Conservation (phyloP, 2,797 vertebrate species). For the Eptatretus atami region DNA sequence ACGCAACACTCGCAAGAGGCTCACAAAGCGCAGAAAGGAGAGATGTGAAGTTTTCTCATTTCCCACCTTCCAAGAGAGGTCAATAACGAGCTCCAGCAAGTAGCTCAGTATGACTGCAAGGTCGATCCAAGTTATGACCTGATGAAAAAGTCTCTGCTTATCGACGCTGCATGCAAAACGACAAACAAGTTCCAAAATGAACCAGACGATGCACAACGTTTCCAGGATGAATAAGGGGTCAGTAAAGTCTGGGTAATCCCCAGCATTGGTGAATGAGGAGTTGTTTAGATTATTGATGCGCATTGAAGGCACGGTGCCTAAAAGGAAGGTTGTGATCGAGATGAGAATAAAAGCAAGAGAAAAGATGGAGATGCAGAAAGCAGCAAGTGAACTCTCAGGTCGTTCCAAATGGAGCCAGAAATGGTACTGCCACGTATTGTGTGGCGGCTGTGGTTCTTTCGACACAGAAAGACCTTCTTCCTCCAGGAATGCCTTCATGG, state of each 20-base stretch:
- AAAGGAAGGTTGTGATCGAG: conserved; percentile 75
- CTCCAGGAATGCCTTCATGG: conserved; percentile 33
- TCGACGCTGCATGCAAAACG: conserved; percentile 27
- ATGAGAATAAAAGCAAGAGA: conserved; percentile 68
- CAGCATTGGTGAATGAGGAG: neutral
- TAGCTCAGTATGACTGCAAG: conserved; percentile 67
- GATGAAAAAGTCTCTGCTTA: conserved; percentile 59
- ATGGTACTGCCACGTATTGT: conserved; percentile 19
- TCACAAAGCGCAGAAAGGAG: conserved; percentile 47
- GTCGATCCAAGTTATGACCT: conserved; percentile 31
- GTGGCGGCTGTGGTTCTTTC: conserved; percentile 23
- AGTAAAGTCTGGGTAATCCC: conserved; percentile 22
- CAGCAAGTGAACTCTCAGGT: conserved; percentile 45
- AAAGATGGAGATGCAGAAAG: conserved; percentile 47
- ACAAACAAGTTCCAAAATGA: conserved; percentile 44
- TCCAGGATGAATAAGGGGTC: conserved; percentile 68
- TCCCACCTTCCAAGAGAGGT: conserved; percentile 29
- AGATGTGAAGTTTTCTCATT: conserved; percentile 33
- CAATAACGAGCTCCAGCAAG: conserved; percentile 48
- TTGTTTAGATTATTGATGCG: conserved; percentile 5
- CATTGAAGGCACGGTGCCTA: conserved; percentile 68
- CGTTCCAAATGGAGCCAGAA: conserved; percentile 74
- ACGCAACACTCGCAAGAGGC: conserved; percentile 49
- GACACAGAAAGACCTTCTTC: conserved; percentile 43
- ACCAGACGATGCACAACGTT: conserved; percentile 62